phyloP scores from a whole-genome alignment of 2,888 invertebrate genomes.

The Unio pictorum region DNA sequence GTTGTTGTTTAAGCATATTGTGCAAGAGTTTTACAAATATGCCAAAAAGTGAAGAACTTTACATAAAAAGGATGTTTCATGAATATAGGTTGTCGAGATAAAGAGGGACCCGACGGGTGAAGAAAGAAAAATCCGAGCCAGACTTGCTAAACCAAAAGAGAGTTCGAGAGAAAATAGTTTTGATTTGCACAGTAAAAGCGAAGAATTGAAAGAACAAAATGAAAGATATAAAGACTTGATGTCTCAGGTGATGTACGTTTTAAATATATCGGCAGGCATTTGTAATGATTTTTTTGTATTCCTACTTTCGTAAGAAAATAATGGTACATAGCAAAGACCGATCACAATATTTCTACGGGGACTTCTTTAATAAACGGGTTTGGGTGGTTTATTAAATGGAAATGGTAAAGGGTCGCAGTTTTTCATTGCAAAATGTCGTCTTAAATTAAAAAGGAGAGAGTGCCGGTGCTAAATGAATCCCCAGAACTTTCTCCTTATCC shows the following conservation, averaged over 20 bases:
- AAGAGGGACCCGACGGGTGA: slow-evolving; percentile 88
- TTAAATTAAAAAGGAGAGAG: too few species aligned
- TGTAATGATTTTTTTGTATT: neutral
- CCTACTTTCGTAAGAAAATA: neutral
- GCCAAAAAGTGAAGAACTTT: neutral
- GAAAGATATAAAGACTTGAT: slow-evolving; percentile 86
- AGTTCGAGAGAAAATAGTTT: slow-evolving; percentile 76
- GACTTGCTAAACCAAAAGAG: slow-evolving; percentile 79
- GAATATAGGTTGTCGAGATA: slow-evolving; percentile 86
- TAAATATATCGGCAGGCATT: too few species aligned
- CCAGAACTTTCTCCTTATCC: too few species aligned
- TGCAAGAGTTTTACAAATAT: neutral
- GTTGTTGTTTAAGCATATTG: neutral
- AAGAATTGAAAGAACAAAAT: slow-evolving; percentile 88
- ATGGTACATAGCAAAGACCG: too few species aligned
- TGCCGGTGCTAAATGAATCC: too few species aligned
- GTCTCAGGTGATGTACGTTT: slow-evolving; percentile 76
- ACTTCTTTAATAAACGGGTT: too few species aligned
- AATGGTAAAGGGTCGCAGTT: too few species aligned
- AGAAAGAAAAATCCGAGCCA: slow-evolving; percentile 88
- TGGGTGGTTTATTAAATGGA: too few species aligned
- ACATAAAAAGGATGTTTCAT: neutral
- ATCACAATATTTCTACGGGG: too few species aligned
- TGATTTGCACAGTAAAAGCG: slow-evolving; percentile 82
- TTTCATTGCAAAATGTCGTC: too few species aligned